phyloP scores from a whole-genome alignment of 1,140 invertebrate genomes.

The Orchesella cincta region DNA sequence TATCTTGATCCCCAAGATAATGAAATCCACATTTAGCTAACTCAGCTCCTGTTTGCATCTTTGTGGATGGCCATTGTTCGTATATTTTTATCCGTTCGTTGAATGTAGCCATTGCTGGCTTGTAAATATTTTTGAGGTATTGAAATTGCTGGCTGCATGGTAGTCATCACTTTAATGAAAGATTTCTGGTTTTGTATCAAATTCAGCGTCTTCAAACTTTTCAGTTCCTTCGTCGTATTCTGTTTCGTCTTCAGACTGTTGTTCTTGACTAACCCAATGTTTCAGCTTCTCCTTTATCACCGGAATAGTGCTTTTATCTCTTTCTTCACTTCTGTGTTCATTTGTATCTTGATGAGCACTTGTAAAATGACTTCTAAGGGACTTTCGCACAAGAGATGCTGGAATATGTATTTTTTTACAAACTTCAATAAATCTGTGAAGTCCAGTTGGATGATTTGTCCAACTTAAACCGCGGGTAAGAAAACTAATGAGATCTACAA shows the following conservation, averaged over 20 bases:
- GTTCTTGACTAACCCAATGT: slow-evolving; percentile 11
- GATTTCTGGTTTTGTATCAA: too few species aligned
- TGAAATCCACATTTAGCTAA: neutral
- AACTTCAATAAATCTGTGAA: neutral
- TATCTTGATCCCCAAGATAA: neutral
- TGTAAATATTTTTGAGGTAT: too few species aligned
- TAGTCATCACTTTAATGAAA: too few species aligned
- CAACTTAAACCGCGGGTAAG: neutral
- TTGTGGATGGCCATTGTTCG: too few species aligned
- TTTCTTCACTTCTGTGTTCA: neutral
- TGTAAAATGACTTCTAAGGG: too few species aligned
- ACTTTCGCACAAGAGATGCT: too few species aligned
- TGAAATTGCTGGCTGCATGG: too few species aligned
- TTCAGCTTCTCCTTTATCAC: neutral
- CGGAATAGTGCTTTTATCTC: neutral
- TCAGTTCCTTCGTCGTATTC: neutral
- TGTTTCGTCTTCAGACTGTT: slow-evolving; percentile 15
- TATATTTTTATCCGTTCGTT: too few species aligned
- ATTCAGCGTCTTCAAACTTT: neutral
- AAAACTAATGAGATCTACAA: neutral
- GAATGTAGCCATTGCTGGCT: too few species aligned
- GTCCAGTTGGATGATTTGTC: neutral
- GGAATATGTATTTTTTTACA: neutral
- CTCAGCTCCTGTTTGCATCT: too few species aligned
- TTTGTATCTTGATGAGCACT: too few species aligned